Conservation (phyloP, 2,888 invertebrate species). For the Sphaeridia pumilis region DNA sequence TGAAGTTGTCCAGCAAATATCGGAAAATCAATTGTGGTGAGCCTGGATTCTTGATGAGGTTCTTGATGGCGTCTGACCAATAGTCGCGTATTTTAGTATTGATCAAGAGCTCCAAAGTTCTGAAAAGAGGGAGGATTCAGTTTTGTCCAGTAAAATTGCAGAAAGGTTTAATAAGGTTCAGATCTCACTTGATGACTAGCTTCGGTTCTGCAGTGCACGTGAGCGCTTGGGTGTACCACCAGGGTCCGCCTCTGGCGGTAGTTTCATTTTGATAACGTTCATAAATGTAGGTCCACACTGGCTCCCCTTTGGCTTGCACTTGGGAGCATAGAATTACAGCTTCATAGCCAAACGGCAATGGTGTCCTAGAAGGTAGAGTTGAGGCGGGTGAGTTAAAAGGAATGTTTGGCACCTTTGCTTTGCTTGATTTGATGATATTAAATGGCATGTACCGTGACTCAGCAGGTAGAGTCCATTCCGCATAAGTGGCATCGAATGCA, state of each 20-base stretch:
- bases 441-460: too few species aligned
- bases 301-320: conserved; percentile 1
- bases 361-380: neutral
- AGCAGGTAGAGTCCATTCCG: neutral
- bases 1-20: conserved; percentile 1
- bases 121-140: neutral
- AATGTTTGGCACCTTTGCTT: neutral
- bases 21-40: neutral
- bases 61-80: neutral
- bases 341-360: neutral
- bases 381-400: neutral
- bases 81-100: neutral
- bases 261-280: neutral
- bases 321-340: neutral
- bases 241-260: neutral
- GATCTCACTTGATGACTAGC: neutral
- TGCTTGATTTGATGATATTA: too few species aligned
- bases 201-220: neutral
- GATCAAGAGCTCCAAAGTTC: neutral
- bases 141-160: too few species aligned
- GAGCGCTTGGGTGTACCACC: conserved; percentile 2
- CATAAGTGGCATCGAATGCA: neutral
- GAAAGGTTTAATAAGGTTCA: neutral
- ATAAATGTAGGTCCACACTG: conserved; percentile 4
- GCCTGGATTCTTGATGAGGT: conserved; percentile 4